Evolutionary conservation across 2,888 invertebrate genomes (phyloP), one percentile per base, ranked within the genome.

Genomic region (Anoplius nigerrimus): DNA sequence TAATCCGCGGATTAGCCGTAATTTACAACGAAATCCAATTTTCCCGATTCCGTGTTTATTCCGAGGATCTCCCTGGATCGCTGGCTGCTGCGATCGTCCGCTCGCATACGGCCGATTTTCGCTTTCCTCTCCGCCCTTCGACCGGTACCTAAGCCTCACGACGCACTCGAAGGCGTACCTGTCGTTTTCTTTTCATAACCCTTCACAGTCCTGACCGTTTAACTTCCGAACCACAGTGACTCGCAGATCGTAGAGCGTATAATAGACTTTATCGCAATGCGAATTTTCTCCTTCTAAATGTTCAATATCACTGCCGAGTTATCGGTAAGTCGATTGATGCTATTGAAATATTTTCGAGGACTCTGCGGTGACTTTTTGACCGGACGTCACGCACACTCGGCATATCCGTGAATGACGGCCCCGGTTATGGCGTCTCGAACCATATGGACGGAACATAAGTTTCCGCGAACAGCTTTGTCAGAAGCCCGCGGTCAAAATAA

Each of bases 21-120:
- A 84, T 82, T 83, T 84, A 83, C 78, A 75, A 75, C 69, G 68
- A 80, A 83, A 83, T 84, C 80, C 83, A 84, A 84, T 83, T 84
- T 81, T 72, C 69, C 64, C 66, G 45, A 73, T 62, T 62, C 73
- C 22, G 52, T 74, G 77, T 82, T 82, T 77, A 80, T 76, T 77
- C 74, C 69, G 55, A 61, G 59, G 72, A 70, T 75, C 68, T 71
- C 20, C 43, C 2, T 65, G 42, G 34, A 43, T 34, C 16, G 18
- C 4, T 15, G 2, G 27, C 11, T 42, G 56, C 34, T 34, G 34
- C 34, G 34, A 1, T 34, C 34, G 6, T n/a, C n/a, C n/a, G 6
- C 27, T 27, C 27, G 2, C 4, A 2, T 27, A 5, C 27, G 27
- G 27, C 6, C 11, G 34, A 34, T 13, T 34, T 13, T 34, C 34